These are phyloP conservation scores for Gandaritis pyraliata DNA, from an alignment of 2,888 invertebrate genomes.

Conservation along the genomic window DNA sequence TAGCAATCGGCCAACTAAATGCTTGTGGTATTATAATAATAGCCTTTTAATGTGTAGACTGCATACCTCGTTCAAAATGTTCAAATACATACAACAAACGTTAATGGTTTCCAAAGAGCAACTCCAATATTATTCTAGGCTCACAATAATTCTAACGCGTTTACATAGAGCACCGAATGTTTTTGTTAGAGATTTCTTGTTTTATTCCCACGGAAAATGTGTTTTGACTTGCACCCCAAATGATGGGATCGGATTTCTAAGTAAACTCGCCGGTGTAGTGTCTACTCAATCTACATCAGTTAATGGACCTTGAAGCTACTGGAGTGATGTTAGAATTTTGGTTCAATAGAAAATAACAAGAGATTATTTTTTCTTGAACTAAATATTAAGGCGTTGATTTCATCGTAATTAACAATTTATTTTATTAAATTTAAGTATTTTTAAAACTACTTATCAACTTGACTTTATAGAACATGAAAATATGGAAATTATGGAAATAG, in stretches of 20 bases:
- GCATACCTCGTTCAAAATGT: slow-evolving; percentile 47
- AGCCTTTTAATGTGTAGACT: slow-evolving; percentile 59
- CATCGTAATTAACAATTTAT: too few species aligned
- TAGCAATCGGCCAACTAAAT: too few species aligned
- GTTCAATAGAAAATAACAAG: too few species aligned
- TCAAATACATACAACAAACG: slow-evolving; percentile 73
- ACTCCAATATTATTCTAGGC: slow-evolving; percentile 78
- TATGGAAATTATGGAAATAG: too few species aligned
- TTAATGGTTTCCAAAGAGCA: slow-evolving; percentile 79
- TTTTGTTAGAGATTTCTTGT: slow-evolving; percentile 66
- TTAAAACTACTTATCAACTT: too few species aligned
- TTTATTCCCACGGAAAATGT: slow-evolving; percentile 60
- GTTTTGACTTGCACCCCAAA: slow-evolving; percentile 52
- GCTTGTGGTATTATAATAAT: too few species aligned
- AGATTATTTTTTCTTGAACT: too few species aligned
- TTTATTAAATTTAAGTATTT: too few species aligned
- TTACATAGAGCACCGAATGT: slow-evolving; percentile 66
- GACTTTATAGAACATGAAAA: too few species aligned
- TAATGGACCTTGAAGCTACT: slow-evolving; percentile 25
- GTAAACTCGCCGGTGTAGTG: slow-evolving; percentile 37
- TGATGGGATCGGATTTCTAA: slow-evolving; percentile 50
- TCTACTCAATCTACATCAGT: slow-evolving; percentile 17
- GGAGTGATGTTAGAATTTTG: not conserved
- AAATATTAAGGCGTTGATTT: too few species aligned
- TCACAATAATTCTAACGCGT: slow-evolving; percentile 78